Conservation (phyloP, 2,113 vertebrate species). For the Lepidiolamprologus cunningtoni region DNA sequence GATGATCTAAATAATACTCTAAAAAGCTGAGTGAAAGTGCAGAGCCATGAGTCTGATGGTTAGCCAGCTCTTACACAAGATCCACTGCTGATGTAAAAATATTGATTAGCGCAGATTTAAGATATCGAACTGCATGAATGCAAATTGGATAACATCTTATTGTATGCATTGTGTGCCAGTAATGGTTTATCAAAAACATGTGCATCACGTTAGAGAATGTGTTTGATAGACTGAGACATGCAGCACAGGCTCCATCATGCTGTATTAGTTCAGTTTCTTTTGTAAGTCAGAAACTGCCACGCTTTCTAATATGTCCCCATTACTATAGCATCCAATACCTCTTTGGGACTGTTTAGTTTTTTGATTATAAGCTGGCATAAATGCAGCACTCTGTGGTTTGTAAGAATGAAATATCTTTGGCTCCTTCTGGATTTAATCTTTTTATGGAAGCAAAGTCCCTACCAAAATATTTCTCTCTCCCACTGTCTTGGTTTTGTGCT, state of each 20-base stretch:
- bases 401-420: slow-evolving; percentile 49
- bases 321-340: slow-evolving; percentile 15
- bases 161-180: background rate
- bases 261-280: slow-evolving; percentile 14
- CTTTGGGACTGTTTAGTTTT: slow-evolving; percentile 4
- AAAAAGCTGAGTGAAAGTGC: background rate
- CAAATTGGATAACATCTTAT: background rate
- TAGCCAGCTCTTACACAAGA: background rate
- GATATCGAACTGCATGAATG: background rate
- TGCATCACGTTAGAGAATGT: background rate
- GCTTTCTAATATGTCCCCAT: slow-evolving; percentile 34
- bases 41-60: background rate
- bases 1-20: background rate
- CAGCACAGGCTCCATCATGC: background rate
- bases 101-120: background rate
- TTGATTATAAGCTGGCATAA: slow-evolving; percentile 34
- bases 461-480: slow-evolving; percentile 22
- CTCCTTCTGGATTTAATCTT: slow-evolving; percentile 43
- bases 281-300: background rate
- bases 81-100: background rate
- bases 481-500: slow-evolving; percentile 29
- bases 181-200: background rate
- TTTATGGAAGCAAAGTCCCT: slow-evolving; percentile 37
- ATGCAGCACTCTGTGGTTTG: slow-evolving; percentile 15
- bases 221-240: background rate